A percentile compares a stretch with the other conserved stretches of the same genome.
Conservation (phyloP, 2,888 invertebrate species). For the Cheilosia impressa region DNA sequence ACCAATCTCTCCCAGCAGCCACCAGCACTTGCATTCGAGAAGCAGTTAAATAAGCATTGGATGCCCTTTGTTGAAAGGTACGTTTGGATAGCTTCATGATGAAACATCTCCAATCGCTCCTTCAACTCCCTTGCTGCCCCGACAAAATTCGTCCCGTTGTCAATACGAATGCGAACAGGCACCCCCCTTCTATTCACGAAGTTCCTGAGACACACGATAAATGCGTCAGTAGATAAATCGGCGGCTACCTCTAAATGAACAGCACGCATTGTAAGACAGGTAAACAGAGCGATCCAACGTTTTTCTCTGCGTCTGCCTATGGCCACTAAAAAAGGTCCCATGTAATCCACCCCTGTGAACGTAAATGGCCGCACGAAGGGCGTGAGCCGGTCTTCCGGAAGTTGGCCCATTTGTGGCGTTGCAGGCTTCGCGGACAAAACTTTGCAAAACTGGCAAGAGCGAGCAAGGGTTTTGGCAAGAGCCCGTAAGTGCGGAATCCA, state of each 20-base stretch:
- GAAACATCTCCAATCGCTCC: not conserved
- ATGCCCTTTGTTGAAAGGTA: not conserved
- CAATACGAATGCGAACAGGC: not conserved
- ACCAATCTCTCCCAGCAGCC: conserved; percentile 1
- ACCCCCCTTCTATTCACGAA: conserved; percentile 1
- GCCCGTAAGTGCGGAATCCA: too few species aligned
- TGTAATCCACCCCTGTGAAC: conserved; percentile 17
- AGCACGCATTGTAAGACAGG: conserved; percentile 3
- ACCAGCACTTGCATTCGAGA: not conserved
- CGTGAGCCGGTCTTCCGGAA: too few species aligned
- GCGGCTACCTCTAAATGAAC: conserved; percentile 3
- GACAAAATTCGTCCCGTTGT: conserved; percentile 1
- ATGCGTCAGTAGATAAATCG: conserved; percentile 5
- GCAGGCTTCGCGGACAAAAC: not conserved
- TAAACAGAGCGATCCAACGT: conserved; percentile 14
- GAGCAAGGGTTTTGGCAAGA: not conserved
- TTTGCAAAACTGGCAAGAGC: not conserved
- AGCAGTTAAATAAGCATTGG: not conserved
- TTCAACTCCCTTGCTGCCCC: not conserved
- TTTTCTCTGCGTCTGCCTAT: conserved; percentile 11
- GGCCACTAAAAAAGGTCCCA: not conserved
- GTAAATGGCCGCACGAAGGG: not conserved
- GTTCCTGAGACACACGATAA: not conserved
- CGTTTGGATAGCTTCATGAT: not conserved
- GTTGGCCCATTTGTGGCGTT: conserved; percentile 53